Evolutionary conservation across 1,140 invertebrate species (phyloP).

Genomic region (Dufourea novaeangliae): DNA sequence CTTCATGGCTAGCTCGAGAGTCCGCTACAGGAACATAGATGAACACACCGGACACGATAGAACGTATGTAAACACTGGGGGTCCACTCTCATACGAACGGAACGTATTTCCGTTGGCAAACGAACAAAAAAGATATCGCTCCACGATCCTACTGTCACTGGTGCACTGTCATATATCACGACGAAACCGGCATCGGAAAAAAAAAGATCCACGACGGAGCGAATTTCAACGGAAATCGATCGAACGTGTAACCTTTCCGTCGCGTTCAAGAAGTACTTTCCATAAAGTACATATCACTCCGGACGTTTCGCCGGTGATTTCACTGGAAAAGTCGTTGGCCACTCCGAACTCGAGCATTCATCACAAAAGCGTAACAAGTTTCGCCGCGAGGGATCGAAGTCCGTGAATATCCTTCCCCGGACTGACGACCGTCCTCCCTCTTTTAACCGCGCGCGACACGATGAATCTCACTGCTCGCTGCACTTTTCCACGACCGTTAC

Average conservation of each 20-base stretch:
- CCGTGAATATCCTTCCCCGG: background rate
- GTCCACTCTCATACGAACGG: conserved; percentile 17
- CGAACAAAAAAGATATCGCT: background rate
- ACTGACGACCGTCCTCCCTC: background rate
- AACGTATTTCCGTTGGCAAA: background rate
- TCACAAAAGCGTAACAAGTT: background rate
- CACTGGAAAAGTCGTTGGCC: background rate
- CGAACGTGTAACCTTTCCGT: background rate
- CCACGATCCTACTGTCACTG: conserved; percentile 14
- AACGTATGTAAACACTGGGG: conserved; percentile 35
- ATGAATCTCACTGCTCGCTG: too few species aligned
- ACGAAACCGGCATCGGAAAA: too few species aligned
- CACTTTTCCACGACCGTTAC: too few species aligned
- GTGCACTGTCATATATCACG: background rate
- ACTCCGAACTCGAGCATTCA: background rate
- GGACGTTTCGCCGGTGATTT: background rate
- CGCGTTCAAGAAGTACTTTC: background rate
- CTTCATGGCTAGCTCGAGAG: conserved; percentile 17
- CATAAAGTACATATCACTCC: background rate
- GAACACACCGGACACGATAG: conserved; percentile 31
- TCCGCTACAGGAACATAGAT: conserved; percentile 44
- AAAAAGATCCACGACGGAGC: background rate
- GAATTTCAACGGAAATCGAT: background rate
- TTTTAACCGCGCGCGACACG: too few species aligned
- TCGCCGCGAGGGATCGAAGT: background rate